Evolutionary conservation across 2,888 invertebrate genomes (phyloP).

Genomic region (Polydrusus tereticollis): DNA sequence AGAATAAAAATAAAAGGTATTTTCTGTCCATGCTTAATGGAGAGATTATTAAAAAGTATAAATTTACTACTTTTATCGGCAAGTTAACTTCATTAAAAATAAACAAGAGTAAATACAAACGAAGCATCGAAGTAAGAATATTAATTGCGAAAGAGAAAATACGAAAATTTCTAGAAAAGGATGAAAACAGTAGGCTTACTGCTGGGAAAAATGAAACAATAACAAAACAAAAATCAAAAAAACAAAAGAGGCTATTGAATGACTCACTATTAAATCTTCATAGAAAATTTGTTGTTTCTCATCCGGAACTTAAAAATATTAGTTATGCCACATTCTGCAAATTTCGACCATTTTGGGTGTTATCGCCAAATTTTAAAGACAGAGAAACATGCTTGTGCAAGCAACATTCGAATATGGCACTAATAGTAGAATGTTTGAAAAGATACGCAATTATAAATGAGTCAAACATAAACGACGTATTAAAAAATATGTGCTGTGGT

Average conservation of each 20-base stretch:
- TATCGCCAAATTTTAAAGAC: conserved; percentile 5
- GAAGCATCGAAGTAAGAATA: not conserved
- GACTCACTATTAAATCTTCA: conserved; percentile 25
- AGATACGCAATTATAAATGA: conserved; percentile 5
- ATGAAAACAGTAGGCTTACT: conserved; percentile 29
- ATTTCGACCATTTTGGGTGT: conserved; percentile 35
- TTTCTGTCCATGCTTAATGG: not conserved
- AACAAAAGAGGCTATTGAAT: conserved; percentile 31
- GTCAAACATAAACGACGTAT: not conserved
- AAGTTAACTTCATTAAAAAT: not conserved
- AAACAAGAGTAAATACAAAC: not conserved
- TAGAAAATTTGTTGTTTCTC: conserved; percentile 12
- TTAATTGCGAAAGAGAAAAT: not conserved
- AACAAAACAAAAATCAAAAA: conserved; percentile 27
- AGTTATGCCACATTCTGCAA: conserved; percentile 33
- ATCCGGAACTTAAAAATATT: not conserved
- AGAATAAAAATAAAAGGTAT: not conserved
- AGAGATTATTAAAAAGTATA: too few relatives aligned
- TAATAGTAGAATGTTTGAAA: too few relatives aligned
- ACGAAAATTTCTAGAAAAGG: conserved; percentile 26
- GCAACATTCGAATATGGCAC: conserved; percentile 26
- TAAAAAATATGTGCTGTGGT: conserved; percentile 4
- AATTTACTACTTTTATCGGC: not conserved
- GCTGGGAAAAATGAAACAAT: conserved; percentile 38
- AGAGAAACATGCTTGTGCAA: conserved; percentile 37